Conservation (phyloP, 2,113 vertebrate genomes). For the Stigmatopora nigra region DNA sequence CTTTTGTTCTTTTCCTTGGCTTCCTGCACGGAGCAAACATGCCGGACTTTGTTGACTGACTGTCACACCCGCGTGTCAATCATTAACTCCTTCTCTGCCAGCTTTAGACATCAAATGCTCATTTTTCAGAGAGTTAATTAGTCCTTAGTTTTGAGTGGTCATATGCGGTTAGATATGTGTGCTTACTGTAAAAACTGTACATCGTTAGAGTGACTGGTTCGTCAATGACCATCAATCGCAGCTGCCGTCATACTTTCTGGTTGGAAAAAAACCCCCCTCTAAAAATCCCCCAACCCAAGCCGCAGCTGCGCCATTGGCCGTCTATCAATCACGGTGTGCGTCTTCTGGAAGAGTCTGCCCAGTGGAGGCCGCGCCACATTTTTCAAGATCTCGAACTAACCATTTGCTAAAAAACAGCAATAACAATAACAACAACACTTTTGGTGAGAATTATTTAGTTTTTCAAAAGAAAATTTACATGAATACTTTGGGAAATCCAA, state of each 20-base stretch:
- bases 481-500: too few relatives aligned
- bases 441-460: not conserved
- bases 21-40: conserved; percentile 1
- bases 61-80: not conserved
- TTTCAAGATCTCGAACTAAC: too few relatives aligned
- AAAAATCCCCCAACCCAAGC: not conserved
- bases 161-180: too few relatives aligned
- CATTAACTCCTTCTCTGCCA: not conserved
- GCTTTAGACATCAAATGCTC: not conserved
- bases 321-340: not conserved
- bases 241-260: not conserved
- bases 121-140: too few relatives aligned
- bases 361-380: too few relatives aligned
- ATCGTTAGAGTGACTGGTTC: too few relatives aligned
- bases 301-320: not conserved
- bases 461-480: too few relatives aligned
- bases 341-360: not conserved
- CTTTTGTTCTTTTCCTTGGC: not conserved
- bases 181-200: too few relatives aligned
- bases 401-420: not conserved
- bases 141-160: too few relatives aligned
- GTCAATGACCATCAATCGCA: not conserved
- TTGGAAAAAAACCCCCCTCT: not conserved
- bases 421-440: not conserved
- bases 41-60: not conserved